Conservation (phyloP, 2,888 invertebrate genomes). For the Drosophila koepferae region DNA sequence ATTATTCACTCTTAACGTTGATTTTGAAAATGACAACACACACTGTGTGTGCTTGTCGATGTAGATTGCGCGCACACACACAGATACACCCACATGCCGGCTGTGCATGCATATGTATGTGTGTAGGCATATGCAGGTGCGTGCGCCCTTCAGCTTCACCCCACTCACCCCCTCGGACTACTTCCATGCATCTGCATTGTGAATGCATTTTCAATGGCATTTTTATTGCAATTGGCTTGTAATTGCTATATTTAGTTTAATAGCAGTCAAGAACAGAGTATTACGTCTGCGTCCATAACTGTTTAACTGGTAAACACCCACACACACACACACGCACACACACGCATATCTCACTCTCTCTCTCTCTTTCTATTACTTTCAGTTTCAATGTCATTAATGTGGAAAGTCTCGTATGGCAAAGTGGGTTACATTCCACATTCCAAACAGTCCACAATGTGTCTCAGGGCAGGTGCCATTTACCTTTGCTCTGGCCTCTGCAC, state of each 20-base stretch:
- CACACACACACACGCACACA: constrained; percentile 16
- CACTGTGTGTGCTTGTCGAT: constrained; percentile 9
- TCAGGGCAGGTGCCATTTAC: constrained; percentile 11
- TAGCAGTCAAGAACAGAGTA: constrained; percentile 65
- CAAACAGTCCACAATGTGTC: not conserved
- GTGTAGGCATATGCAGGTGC: constrained; percentile 45
- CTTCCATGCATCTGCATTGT: constrained; percentile 43
- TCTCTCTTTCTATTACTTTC: constrained; percentile 69
- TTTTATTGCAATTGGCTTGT: constrained; percentile 75
- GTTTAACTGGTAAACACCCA: constrained; percentile 30
- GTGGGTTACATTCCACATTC: constrained; percentile 62
- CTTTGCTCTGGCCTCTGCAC: constrained; percentile 3
- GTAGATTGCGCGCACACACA: constrained; percentile 11
- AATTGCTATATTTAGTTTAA: constrained; percentile 79
- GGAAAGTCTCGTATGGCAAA: constrained; percentile 61
- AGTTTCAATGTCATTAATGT: constrained; percentile 78
- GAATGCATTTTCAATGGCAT: constrained; percentile 79
- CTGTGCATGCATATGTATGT: constrained; percentile 3
- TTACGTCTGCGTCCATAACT: constrained; percentile 47
- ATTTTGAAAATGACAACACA: constrained; percentile 68
- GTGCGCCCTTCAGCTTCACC: constrained; percentile 43
- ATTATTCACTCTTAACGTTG: constrained; percentile 35
- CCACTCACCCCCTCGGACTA: not conserved
- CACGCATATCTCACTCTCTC: constrained; percentile 23
- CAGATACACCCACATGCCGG: constrained; percentile 17